These are phyloP conservation scores for Drosophila truncata DNA, from an alignment of 1,140 invertebrate species.

Conservation along the genomic window DNA sequence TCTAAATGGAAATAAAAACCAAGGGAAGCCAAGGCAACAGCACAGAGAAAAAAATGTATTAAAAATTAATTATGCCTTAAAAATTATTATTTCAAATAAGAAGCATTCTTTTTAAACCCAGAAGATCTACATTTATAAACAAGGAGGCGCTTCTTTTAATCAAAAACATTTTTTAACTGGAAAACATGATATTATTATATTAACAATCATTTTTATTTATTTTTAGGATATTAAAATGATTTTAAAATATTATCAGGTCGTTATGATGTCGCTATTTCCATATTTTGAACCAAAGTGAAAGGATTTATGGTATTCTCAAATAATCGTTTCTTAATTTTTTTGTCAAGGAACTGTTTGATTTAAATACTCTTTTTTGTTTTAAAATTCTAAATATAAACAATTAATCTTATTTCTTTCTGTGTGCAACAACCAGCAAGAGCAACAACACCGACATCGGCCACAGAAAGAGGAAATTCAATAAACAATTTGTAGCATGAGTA, in stretches of 20 bases:
- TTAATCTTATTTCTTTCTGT: not conserved
- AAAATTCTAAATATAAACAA: not conserved
- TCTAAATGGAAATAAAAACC: constrained; percentile 82
- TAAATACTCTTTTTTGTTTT: not conserved
- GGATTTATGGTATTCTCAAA: not conserved
- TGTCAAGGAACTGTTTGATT: not conserved
- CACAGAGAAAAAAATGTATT: not conserved
- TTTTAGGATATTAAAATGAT: too few relatives aligned
- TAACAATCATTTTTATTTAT: too few relatives aligned
- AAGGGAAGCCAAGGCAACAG: constrained; percentile 44
- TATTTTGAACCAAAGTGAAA: not conserved
- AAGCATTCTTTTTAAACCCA: not conserved
- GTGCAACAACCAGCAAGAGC: constrained; percentile 21
- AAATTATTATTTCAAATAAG: not conserved
- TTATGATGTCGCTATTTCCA: not conserved
- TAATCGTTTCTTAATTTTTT: not conserved
- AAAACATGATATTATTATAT: too few relatives aligned
- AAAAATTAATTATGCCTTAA: not conserved
- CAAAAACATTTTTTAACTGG: too few relatives aligned
- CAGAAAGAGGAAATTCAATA: constrained; percentile 81
- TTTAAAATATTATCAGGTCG: not conserved
- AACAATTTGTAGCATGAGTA: constrained; percentile 84
- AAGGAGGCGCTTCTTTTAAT: too few relatives aligned
- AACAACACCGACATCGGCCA: constrained; percentile 35
- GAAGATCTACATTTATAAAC: not conserved